Conservation (phyloP, 2,113 vertebrate species). For the Cephalopholis sonnerati region DNA sequence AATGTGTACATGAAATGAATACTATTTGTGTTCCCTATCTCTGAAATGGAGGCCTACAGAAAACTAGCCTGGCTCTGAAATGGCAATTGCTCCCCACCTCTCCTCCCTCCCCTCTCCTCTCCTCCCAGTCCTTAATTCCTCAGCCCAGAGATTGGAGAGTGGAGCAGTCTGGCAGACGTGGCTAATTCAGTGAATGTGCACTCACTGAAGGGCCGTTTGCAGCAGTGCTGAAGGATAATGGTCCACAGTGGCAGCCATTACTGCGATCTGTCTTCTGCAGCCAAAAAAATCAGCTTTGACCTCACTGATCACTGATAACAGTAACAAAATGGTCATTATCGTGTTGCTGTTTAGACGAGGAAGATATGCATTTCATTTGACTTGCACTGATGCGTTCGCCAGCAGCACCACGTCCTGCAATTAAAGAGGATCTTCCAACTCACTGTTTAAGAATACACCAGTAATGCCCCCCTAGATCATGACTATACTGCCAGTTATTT, state of each 20-base stretch:
- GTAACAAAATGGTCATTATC: background rate
- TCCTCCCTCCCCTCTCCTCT: slow-evolving; percentile 8
- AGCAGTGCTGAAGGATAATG: slow-evolving; percentile 53
- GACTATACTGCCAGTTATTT: background rate
- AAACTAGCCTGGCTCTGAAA: slow-evolving; percentile 38
- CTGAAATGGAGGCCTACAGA: slow-evolving; percentile 57
- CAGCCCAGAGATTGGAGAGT: slow-evolving; percentile 44
- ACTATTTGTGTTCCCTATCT: background rate
- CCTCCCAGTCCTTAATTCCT: slow-evolving; percentile 43
- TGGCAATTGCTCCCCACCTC: slow-evolving; percentile 25
- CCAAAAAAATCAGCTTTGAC: slow-evolving; percentile 9
- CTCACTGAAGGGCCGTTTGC: slow-evolving; percentile 48
- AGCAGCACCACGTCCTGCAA: background rate
- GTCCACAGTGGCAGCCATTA: slow-evolving; percentile 54
- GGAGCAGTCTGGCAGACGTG: slow-evolving; percentile 45
- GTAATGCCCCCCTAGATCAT: background rate
- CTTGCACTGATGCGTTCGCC: background rate
- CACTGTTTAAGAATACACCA: background rate
- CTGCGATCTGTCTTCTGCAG: slow-evolving; percentile 4
- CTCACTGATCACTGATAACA: background rate
- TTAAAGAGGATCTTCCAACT: background rate
- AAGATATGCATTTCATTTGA: background rate
- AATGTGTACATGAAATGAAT: background rate
- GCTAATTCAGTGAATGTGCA: slow-evolving; percentile 61
- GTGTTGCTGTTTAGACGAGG: background rate